A percentile compares a stretch with the other conserved stretches of the same genome.
These are phyloP conservation scores for Sphaeramia orbicularis DNA, from an alignment of 2,797 vertebrate genomes.

Conservation along the genomic window DNA sequence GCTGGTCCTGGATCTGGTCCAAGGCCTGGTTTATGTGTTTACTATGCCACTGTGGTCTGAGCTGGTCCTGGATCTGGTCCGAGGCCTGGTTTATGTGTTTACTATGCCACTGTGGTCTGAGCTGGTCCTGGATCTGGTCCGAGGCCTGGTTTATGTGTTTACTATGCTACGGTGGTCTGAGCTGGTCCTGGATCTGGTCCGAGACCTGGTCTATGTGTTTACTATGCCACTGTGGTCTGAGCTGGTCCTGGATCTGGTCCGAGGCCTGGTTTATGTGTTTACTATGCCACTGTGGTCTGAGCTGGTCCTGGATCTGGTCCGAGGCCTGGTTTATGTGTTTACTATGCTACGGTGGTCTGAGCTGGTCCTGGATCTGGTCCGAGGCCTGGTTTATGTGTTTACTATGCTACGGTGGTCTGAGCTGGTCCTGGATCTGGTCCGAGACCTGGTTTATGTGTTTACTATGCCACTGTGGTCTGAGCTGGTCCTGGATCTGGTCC, in stretches of 20 bases:
- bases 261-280: slow-evolving; percentile 19
- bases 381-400: slow-evolving; percentile 19
- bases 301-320: slow-evolving; percentile 34
- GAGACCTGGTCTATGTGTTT: slow-evolving; percentile 1
- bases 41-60: no score
- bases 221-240: slow-evolving; percentile 3
- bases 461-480: slow-evolving; percentile 3
- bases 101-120: slow-evolving; percentile 3
- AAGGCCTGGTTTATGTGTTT: no score
- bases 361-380: neutral
- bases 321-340: slow-evolving; percentile 1
- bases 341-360: slow-evolving; percentile 3
- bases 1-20: no score
- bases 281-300: slow-evolving; percentile 30
- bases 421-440: slow-evolving; percentile 34
- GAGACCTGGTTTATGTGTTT: slow-evolving; percentile 1
- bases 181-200: slow-evolving; percentile 34
- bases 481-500: neutral
- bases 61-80: no score
- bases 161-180: slow-evolving; percentile 30
- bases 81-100: neutral
- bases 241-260: neutral
- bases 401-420: slow-evolving; percentile 30
- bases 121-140: neutral
- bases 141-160: slow-evolving; percentile 19